These are phyloP conservation scores for Apodemia duryi DNA, from an alignment of 2,888 invertebrate genomes.

Conservation along the genomic window DNA sequence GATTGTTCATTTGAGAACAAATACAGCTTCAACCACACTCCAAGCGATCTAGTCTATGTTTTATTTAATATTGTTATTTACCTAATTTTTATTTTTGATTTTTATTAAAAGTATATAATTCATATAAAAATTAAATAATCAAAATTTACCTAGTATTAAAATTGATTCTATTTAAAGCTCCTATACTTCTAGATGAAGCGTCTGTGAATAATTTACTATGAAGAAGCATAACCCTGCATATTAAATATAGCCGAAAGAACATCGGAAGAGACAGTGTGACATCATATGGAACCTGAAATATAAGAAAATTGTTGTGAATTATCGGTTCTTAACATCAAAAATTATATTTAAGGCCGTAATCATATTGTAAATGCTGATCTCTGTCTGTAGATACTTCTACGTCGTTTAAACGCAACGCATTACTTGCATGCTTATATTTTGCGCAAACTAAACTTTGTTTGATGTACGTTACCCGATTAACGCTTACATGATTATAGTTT, in stretches of 20 bases:
- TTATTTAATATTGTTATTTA: too few relatives aligned
- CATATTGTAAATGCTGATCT: neutral
- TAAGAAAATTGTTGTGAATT: slow-evolving; percentile 24
- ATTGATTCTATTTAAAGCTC: slow-evolving; percentile 98
- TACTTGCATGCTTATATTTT: too few relatives aligned
- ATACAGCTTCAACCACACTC: too few relatives aligned
- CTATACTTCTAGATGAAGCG: slow-evolving; percentile 98
- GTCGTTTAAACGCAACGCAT: too few relatives aligned
- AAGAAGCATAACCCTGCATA: slow-evolving; percentile 99
- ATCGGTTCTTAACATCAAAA: slow-evolving; percentile 26
- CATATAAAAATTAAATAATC: neutral
- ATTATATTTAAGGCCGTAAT: neutral
- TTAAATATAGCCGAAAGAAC: slow-evolving; percentile 99
- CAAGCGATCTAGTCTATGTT: too few relatives aligned
- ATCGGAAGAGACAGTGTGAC: slow-evolving; percentile 98
- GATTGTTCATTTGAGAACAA: too few relatives aligned
- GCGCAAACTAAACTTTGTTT: too few relatives aligned
- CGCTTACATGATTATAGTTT: too few relatives aligned
- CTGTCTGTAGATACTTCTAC: too few relatives aligned
- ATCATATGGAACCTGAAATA: slow-evolving; percentile 91
- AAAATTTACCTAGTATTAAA: slow-evolving; percentile 96
- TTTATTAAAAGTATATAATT: too few relatives aligned
- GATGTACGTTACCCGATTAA: too few relatives aligned
- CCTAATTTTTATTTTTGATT: too few relatives aligned
- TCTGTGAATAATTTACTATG: slow-evolving; percentile 99